Evolutionary conservation across 2,888 invertebrate species (phyloP).

Genomic region (Synanthedon tipuliformis): DNA sequence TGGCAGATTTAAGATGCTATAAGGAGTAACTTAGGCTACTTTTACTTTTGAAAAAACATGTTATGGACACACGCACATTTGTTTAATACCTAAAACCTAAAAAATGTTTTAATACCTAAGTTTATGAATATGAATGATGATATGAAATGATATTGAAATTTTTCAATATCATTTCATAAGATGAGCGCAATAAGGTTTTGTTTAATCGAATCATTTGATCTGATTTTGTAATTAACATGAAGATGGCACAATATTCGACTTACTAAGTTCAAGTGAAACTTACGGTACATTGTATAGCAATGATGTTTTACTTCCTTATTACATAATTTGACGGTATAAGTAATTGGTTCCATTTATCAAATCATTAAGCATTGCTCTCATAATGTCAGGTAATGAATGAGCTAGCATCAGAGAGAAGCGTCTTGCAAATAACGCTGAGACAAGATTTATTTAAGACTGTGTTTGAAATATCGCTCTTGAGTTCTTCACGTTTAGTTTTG

Average conservation of each 20-base stretch:
- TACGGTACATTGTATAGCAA: neutral
- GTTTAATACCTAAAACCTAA: no score
- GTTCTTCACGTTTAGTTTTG: neutral
- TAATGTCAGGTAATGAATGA: constrained; percentile 14
- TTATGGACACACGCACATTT: no score
- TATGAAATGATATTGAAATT: no score
- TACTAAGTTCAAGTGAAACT: constrained; percentile 6
- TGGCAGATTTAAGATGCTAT: no score
- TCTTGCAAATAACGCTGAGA: neutral
- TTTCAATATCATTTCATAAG: no score
- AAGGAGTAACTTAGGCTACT: no score
- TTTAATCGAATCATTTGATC: constrained; percentile 2
- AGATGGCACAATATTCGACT: constrained; percentile 15
- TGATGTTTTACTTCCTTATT: constrained; percentile 16
- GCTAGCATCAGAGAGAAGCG: constrained; percentile 2
- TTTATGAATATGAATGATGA: no score
- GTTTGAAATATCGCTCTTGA: neutral
- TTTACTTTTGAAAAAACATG: no score
- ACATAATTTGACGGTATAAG: constrained; percentile 16
- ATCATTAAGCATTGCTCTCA: constrained; percentile 17
- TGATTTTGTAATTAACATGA: constrained; percentile 12
- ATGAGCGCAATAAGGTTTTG: no score
- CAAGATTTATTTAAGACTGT: neutral
- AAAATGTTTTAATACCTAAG: no score
- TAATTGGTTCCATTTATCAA: constrained; percentile 31